Evolutionary conservation across 2,888 invertebrate genomes (phyloP).

Genomic region (Leptopilina syphax): DNA sequence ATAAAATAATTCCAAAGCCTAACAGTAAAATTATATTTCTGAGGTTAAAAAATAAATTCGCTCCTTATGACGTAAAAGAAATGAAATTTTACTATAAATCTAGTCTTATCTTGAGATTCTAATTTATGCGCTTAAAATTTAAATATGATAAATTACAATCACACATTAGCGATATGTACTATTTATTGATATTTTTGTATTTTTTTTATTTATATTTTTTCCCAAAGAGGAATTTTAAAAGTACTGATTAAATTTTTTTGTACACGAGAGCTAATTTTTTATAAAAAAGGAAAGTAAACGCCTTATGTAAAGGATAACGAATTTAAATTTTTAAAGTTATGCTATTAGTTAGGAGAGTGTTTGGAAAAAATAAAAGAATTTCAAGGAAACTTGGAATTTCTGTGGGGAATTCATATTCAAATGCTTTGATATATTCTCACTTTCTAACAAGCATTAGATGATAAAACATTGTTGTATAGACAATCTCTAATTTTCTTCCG

Average conservation of each 20-base stretch:
- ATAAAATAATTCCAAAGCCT: neutral
- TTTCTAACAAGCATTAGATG: constrained; percentile 15
- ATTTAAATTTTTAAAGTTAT: neutral
- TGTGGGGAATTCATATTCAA: neutral
- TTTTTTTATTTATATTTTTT: too few species aligned
- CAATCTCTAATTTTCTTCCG: constrained; percentile 33
- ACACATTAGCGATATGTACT: too few species aligned
- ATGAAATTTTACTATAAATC: too few species aligned
- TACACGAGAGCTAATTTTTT: neutral
- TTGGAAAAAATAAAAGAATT: neutral
- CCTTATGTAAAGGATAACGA: neutral
- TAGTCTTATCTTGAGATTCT: too few species aligned
- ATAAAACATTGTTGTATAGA: neutral
- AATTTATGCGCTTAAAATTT: too few species aligned
- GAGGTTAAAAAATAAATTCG: too few species aligned
- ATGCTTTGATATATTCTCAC: constrained; percentile 21
- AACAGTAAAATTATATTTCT: too few species aligned
- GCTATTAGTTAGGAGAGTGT: neutral
- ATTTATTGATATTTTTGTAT: too few species aligned
- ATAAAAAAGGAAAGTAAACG: neutral
- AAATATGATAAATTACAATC: too few species aligned
- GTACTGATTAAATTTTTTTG: neutral
- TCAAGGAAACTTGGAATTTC: neutral
- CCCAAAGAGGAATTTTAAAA: neutral
- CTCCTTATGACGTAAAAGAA: too few species aligned